Conservation (phyloP, 2,797 vertebrate genomes). For the Lophius americanus region DNA sequence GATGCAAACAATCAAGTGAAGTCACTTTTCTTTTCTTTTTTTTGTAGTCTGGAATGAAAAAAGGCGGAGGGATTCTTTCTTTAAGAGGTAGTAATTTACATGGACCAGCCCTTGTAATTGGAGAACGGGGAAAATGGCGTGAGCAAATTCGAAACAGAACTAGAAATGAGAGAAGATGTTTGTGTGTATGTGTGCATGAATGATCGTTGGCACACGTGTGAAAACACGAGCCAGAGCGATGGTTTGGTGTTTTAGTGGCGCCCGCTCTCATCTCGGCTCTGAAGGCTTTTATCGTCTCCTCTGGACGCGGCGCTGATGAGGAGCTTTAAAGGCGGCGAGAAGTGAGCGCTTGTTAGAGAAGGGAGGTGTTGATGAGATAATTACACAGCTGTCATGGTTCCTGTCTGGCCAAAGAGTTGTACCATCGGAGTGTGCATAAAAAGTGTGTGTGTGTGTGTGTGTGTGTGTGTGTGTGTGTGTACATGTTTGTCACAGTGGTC, state of each 20-base stretch:
- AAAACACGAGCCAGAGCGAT: not conserved
- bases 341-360: slow-evolving; percentile 63
- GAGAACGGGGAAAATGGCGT: slow-evolving; percentile 44
- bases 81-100: slow-evolving; percentile 41
- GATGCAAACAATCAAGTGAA: slow-evolving; percentile 34
- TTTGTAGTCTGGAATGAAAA: slow-evolving; percentile 22
- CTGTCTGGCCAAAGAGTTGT: slow-evolving; percentile 52
- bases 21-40: slow-evolving; percentile 30
- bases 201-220: not conserved
- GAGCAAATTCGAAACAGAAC: slow-evolving; percentile 40
- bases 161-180: slow-evolving; percentile 28
- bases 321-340: slow-evolving; percentile 41
- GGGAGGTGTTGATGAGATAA: slow-evolving; percentile 76
- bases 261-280: slow-evolving; percentile 50
- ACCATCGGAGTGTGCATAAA: slow-evolving; percentile 23
- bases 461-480: not conserved
- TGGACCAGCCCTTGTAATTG: slow-evolving; percentile 50
- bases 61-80: slow-evolving; percentile 15
- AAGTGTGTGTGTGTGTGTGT: slow-evolving; percentile 15
- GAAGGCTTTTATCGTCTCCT: slow-evolving; percentile 66
- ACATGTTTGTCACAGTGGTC: slow-evolving; percentile 5
- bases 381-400: slow-evolving; percentile 70
- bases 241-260: slow-evolving; percentile 31
- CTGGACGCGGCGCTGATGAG: slow-evolving; percentile 50
- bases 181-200: not conserved